Base-by-base conservation (phyloP, 2,888 invertebrate genomes). In the Eupelmus urozonus region DNA sequence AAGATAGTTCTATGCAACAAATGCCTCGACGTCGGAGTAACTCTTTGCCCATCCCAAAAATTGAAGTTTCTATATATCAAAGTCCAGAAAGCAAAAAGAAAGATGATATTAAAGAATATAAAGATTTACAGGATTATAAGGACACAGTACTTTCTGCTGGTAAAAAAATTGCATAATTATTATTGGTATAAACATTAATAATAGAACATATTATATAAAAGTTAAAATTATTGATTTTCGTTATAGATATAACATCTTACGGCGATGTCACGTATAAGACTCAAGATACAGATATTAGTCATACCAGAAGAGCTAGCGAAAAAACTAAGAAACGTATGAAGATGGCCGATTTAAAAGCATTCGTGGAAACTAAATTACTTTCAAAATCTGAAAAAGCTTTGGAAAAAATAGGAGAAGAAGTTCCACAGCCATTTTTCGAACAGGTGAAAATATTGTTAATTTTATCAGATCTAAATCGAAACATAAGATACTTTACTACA, bases 11-110 rank as follows among this genome's bases (percentile, higher is more conserved):
- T 2, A 93, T 94, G 81, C 93, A 95, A 87, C 94, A 94, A 85
- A 95, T 94, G 85, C 95, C 97, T 9, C 92, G 98, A 75, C 94
- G 96, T 87, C 92, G 98, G 70, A 98, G 98, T 85, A 97, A 96
- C 87, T 98, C 98, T 0, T 90, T 98, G 72, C 98, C 98, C 0
- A 96, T 97, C 87, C 97, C 97, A 1, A 97, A 97, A 91, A 97
- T 97, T 78, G 96, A 97, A 90, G 94, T 97, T 0, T 96, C 97
- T 0, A 91, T 96, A 34, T 96, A 96, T 87, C 95, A 96, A 88
- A 95, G 94, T 83, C 94, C 94, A 0, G 95, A 94, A 77, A 91
- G 91, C 25, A 94, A 93, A 84, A 93, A 93, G 81, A 91, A 91
- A 20, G 94, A 94, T 71, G 92, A 93, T 0, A 85, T 92, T 4